Conservation (phyloP, 2,888 invertebrate species). For the Hanleya hanleyi region DNA sequence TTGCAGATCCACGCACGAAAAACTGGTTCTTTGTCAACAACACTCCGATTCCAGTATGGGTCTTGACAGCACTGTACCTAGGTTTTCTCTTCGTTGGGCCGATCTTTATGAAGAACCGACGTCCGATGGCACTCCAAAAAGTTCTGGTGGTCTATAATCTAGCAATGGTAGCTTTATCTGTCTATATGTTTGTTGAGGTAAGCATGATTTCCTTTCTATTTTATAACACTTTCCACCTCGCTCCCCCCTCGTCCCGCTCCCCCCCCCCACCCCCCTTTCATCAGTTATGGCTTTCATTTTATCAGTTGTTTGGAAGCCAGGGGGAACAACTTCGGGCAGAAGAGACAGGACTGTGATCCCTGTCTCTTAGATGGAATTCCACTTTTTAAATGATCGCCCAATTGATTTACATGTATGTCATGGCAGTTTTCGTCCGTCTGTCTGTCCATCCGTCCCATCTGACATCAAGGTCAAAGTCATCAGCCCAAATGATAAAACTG, state of each 20-base stretch:
- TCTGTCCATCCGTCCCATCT: no score
- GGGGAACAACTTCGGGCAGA: no score
- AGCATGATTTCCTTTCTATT: conserved; percentile 36
- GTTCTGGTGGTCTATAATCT: conserved; percentile 89
- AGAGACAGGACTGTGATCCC: no score
- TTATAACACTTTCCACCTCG: neutral
- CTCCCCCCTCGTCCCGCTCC: neutral
- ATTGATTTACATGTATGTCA: no score
- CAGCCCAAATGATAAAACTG: no score
- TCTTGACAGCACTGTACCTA: conserved; percentile 62
- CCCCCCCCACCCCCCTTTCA: neutral
- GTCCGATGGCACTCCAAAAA: conserved; percentile 84
- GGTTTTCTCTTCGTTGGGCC: conserved; percentile 84
- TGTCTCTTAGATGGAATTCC: no score
- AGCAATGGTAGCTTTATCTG: conserved; percentile 86
- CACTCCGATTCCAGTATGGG: conserved; percentile 66
- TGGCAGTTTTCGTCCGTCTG: no score
- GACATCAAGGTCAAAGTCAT: no score
- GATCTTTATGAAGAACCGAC: conserved; percentile 84
- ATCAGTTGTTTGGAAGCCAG: no score
- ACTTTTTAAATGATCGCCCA: no score
- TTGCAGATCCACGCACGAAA: conserved; percentile 68
- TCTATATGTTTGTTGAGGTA: conserved; percentile 87
- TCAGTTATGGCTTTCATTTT: neutral
- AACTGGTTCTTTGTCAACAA: conserved; percentile 66